A percentile compares a stretch with the other conserved stretches of the same genome.
These are phyloP conservation scores for Archips crataeganus DNA, from an alignment of 2,888 invertebrate genomes.

Conservation along the genomic window DNA sequence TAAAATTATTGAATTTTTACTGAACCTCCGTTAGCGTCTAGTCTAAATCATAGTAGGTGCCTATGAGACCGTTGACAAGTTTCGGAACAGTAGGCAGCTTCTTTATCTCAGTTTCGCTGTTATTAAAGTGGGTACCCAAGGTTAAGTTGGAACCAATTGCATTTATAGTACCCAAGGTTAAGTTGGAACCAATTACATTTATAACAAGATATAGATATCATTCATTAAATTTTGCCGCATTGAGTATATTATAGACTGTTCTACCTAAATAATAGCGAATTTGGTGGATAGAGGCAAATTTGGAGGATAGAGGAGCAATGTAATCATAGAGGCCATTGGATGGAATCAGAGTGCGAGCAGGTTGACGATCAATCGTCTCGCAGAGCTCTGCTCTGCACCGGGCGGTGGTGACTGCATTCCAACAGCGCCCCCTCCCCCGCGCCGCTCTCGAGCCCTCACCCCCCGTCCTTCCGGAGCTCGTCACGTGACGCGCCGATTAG, in stretches of 20 bases:
- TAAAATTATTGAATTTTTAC: too few species aligned
- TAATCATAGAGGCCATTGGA: slow-evolving; percentile 21
- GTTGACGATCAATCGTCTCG: slow-evolving; percentile 75
- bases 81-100: not conserved
- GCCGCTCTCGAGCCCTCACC: slow-evolving; percentile 65
- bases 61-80: not conserved
- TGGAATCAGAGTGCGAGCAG: slow-evolving; percentile 46
- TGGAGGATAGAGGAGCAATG: not conserved
- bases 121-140: not conserved
- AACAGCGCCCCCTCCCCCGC: slow-evolving; percentile 62
- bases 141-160: not conserved
- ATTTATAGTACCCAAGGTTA: not conserved
- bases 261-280: not conserved
- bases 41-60: too few species aligned
- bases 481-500: slow-evolving; percentile 85
- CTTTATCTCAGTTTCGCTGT: not conserved
- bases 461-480: slow-evolving; percentile 82
- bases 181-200: not conserved
- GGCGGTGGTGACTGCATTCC: slow-evolving; percentile 83
- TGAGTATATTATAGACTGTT: not conserved
- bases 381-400: slow-evolving; percentile 57
- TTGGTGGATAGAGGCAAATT: not conserved
- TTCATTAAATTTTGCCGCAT: not conserved
- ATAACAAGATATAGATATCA: not conserved
- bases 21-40: too few species aligned